Conservation (phyloP, 2,113 vertebrate species). For the Nansenia antarctica region DNA sequence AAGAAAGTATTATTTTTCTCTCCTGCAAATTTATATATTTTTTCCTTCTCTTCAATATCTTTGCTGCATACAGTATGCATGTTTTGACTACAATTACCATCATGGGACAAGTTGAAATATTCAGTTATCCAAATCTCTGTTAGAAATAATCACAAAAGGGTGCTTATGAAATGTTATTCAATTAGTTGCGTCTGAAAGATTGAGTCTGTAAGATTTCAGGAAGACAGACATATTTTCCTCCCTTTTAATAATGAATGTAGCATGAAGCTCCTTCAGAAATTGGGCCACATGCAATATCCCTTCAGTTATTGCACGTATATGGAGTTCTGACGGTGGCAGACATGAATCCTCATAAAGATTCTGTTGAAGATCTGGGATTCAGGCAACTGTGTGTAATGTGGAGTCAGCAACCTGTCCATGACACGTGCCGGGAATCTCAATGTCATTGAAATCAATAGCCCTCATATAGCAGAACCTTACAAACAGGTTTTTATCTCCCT, state of each 20-base stretch:
- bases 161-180: background rate
- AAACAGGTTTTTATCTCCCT: background rate
- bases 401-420: constrained; percentile 19
- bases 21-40: background rate
- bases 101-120: background rate
- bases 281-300: constrained; percentile 1
- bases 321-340: background rate
- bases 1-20: background rate
- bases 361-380: constrained; percentile 18
- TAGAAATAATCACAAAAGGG: background rate
- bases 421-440: constrained; percentile 21
- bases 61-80: background rate
- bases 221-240: background rate
- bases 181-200: no score
- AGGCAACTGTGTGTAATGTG: background rate
- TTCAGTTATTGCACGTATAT: background rate
- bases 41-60: background rate
- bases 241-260: constrained; percentile 20
- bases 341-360: constrained; percentile 14
- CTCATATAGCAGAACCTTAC: constrained; percentile 2
- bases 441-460: constrained; percentile 25
- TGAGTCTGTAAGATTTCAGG: background rate
- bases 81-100: constrained; percentile 2
- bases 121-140: background rate
- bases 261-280: no score